Percentiles rank a stretch among this genome's conserved stretches.
phyloP scores from a whole-genome alignment of 2,797 vertebrate genomes.

The Phalanger gymnotis region DNA sequence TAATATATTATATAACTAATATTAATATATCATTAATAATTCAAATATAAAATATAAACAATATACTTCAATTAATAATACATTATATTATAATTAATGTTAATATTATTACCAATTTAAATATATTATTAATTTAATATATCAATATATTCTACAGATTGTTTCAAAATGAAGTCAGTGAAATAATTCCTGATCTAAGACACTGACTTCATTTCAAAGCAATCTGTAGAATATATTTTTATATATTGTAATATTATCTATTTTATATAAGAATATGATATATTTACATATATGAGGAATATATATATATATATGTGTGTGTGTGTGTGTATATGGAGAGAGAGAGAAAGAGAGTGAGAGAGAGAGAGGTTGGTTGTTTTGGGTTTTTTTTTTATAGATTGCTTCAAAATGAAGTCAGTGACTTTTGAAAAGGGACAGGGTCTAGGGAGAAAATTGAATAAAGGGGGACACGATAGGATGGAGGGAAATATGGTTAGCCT shows the following conservation, averaged over 20 bases:
- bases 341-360: too few relatives aligned
- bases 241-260: not conserved
- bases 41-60: too few relatives aligned
- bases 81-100: too few relatives aligned
- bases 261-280: not conserved
- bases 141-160: not conserved
- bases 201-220: not conserved
- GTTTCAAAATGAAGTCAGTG: not conserved
- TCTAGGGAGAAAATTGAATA: too few relatives aligned
- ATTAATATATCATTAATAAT: too few relatives aligned
- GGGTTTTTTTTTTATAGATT: not conserved
- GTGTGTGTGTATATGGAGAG: too few relatives aligned
- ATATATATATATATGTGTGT: not conserved
- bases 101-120: not conserved
- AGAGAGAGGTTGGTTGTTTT: not conserved
- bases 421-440: too few relatives aligned
- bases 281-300: not conserved
- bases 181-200: not conserved
- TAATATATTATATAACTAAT: too few relatives aligned
- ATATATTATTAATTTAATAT: not conserved
- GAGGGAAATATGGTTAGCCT: too few relatives aligned
- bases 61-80: too few relatives aligned
- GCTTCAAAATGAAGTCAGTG: not conserved
- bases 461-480: too few relatives aligned
- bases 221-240: not conserved